Evolutionary conservation across 2,797 vertebrate species (phyloP), one percentile per base, ranked within the genome.

Genomic region (Prunella strophiata): DNA sequence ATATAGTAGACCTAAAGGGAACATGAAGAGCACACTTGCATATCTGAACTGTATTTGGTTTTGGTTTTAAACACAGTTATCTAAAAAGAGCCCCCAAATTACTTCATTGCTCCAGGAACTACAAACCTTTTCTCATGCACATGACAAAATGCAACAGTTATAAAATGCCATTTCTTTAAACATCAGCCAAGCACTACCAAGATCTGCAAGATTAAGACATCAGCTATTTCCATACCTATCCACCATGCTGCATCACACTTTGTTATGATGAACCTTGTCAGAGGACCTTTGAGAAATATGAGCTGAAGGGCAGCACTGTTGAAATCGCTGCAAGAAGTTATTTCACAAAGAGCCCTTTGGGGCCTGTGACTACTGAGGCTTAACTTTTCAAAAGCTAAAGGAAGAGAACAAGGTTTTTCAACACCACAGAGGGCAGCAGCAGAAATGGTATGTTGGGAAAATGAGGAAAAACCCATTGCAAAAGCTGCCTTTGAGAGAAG

Each of bases 371-470:
- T 40, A 77, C 26, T 0, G 2, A 85, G 59, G 30, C 38, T 85
- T 91, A 67, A 85, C 65, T 74, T 80, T 82, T 63, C 52, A 63
- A 67, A 85, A 50, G 48, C n/a, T 51, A 52, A 76, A 83, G 40
- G n/a, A 40, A 89, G 32, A 58, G 40, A 83, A 92, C 36, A 16
- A 90, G 55, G 76, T 18, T 84, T 90, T 93, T 86, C 85, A 92
- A 75, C 8, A 85, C 20, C 66, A 71, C 30, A 81, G 25, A 85
- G 21, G 8, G 14, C 48, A 72, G 66, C 62, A 90, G 36, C 11
- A 47, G 71, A 89, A 95, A 50, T 19, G 6, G 11, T n/a, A 42
- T 59, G 16, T 2, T 55, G 58, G 67, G 47, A 76, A 89, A 89
- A 92, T 0, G 29, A 63, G 5, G 32, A 75, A 76, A 77, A 94